Percentiles rank a stretch among this genome's conserved stretches.
phyloP scores from a whole-genome alignment of 2,797 vertebrate species.

The Chiloscyllium punctatum region DNA sequence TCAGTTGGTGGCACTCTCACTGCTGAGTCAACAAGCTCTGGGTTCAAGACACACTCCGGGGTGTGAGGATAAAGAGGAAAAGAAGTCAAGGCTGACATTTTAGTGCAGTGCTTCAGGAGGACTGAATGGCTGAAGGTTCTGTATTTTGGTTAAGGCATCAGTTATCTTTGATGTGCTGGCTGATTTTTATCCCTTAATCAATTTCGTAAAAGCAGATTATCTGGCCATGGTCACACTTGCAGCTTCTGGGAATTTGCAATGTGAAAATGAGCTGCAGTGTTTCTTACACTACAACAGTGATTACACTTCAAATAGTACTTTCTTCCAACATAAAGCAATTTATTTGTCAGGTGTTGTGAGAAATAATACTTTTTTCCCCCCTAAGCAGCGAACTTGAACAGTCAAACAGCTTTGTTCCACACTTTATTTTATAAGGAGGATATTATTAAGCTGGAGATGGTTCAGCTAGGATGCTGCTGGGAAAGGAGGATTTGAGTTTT shows the following conservation, averaged over 20 bases:
- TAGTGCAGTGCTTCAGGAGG: not conserved
- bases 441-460: no score
- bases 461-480: no score
- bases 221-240: not conserved
- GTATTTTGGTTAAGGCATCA: not conserved
- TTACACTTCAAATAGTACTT: not conserved
- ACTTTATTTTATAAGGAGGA: not conserved
- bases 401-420: not conserved
- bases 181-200: not conserved
- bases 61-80: not conserved
- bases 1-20: not conserved
- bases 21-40: not conserved
- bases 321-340: not conserved
- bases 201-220: not conserved
- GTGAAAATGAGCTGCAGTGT: no score
- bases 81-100: not conserved
- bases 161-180: not conserved
- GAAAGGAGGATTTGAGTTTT: no score
- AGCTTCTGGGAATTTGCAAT: not conserved
- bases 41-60: not conserved
- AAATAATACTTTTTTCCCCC: not conserved
- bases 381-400: not conserved
- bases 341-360: not conserved
- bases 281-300: not conserved
- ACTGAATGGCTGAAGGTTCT: not conserved